Conservation (phyloP, 2,113 vertebrate species). For the Serinus canaria region DNA sequence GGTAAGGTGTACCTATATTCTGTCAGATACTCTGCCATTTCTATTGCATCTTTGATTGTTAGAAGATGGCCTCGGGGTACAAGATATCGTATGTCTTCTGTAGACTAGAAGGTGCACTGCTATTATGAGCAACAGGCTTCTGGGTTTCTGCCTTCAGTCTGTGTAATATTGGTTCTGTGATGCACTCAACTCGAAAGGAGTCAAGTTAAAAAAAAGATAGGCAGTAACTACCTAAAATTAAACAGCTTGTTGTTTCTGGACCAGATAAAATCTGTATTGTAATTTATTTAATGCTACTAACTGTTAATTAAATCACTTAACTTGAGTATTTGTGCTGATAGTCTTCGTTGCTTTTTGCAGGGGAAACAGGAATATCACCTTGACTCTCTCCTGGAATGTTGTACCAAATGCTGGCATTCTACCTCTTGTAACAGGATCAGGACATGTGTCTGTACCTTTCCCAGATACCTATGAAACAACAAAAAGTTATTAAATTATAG, state of each 20-base stretch:
- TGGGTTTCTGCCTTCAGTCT: not conserved
- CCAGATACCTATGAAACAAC: constrained; percentile 90
- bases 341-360: constrained; percentile 70
- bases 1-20: not conserved
- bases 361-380: constrained; percentile 94
- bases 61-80: not conserved
- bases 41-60: not conserved
- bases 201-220: not conserved
- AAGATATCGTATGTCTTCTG: not conserved
- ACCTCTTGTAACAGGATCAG: constrained; percentile 91
- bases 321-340: not conserved
- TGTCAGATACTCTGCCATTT: not conserved
- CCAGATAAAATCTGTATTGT: not conserved
- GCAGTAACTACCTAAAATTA: not conserved
- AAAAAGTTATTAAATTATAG: constrained; percentile 90
- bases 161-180: not conserved
- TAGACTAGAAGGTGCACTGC: not conserved
- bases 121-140: not conserved
- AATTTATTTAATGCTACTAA: not conserved
- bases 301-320: not conserved
- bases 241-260: not conserved
- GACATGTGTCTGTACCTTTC: constrained; percentile 90
- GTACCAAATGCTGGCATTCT: constrained; percentile 97
- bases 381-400: constrained; percentile 97
- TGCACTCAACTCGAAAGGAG: not conserved